Base-by-base conservation (phyloP, 2,888 invertebrate genomes). In the Athrips mouffetella region DNA sequence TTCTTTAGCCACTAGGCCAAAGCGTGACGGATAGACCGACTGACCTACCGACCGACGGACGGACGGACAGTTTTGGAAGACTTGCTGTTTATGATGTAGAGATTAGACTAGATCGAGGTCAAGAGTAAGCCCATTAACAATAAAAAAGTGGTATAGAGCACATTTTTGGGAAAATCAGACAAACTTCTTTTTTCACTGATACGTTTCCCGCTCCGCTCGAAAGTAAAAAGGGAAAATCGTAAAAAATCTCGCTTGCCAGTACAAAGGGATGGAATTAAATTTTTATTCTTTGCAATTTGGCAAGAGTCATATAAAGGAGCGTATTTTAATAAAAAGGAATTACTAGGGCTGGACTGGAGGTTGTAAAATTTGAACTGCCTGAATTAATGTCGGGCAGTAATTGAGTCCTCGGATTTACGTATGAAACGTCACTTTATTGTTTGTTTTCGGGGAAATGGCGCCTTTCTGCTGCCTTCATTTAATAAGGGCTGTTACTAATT, bases 261-360 rank as follows among this genome's bases (percentile, higher is more conserved):
- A 67, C 64, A 70, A 67, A 67, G 58, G 61, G 59, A 58, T 67
- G 55, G 64, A 76, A 77, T 76, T 74, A 73, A 71, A 70, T 67
- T 78, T 76, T 80, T 80, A 79, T 75, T 73, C 65, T 54, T 54
- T 62, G 65, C 69, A 67, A 73, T 78, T 66, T 65, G 60, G 57
- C 62, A 62, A 61, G 63, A 53, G 62, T 70, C 74, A 74, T 80
- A 77, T 77, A 74, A 76, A 69, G 67, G 68, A 65, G 71, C 69
- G 73, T 76, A 76, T 83, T 83, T 82, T 83, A 82, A 85, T 84
- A 84, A 83, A 84, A 77, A 67, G 67, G 68, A 77, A 81, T 82
- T 75, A 73, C 78, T 68, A 63, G 73, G 77, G 77, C 67, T 67
- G 73, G 77, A 76, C 67, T 67, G 71, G 20, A 21, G 31, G 77